Evolutionary conservation across 2,113 vertebrate species (phyloP).

Genomic region (Apaloderma vittatum): DNA sequence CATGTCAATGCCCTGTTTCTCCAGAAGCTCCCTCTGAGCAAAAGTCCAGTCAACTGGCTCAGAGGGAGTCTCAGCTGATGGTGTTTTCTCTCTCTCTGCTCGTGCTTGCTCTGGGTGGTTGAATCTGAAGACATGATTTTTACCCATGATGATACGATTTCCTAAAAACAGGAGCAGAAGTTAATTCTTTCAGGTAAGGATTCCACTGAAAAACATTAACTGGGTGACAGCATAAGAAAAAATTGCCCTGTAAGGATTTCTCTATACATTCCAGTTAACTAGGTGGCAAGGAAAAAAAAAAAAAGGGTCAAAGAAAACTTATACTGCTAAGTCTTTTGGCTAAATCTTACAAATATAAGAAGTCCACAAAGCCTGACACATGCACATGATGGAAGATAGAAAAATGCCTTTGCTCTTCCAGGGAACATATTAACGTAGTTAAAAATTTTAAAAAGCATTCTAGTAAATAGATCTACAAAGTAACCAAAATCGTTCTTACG

Average conservation of each 20-base stretch:
- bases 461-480: background rate
- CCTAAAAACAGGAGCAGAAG: slow-evolving; percentile 74
- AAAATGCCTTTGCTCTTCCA: background rate
- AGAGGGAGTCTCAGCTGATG: slow-evolving; percentile 95
- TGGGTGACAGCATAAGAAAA: background rate
- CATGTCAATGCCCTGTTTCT: slow-evolving; percentile 99
- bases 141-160: slow-evolving; percentile 99
- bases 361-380: background rate
- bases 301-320: background rate
- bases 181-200: background rate
- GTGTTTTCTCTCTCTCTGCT: slow-evolving; percentile 96
- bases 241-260: background rate
- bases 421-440: background rate
- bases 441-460: background rate
- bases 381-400: background rate
- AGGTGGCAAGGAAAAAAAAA: background rate
- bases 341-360: background rate
- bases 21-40: slow-evolving; percentile 95
- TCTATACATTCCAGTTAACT: background rate
- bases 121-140: slow-evolving; percentile 98
- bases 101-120: slow-evolving; percentile 98
- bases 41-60: slow-evolving; percentile 99
- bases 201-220: background rate
- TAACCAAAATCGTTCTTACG: background rate
- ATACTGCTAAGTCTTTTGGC: background rate